Percentiles rank a stretch among this genome's conserved stretches.
phyloP scores from a whole-genome alignment of 2,797 vertebrate species.

The Argentina silus region DNA sequence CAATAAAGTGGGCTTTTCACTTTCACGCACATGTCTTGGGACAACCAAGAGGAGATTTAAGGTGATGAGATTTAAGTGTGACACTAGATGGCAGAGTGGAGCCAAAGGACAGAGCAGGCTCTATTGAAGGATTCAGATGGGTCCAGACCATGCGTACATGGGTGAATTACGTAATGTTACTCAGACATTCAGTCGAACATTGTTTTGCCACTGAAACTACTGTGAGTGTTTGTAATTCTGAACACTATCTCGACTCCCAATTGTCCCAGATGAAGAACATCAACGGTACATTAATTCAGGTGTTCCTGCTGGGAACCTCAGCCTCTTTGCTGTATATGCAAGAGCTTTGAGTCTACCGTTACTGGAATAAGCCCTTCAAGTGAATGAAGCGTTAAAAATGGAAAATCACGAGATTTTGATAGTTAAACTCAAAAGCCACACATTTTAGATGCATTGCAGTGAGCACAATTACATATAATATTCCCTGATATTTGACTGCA shows the following conservation, averaged over 20 bases:
- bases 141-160: constrained; percentile 59
- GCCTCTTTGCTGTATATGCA: background rate
- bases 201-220: constrained; percentile 25
- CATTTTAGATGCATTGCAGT: constrained; percentile 68
- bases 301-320: background rate
- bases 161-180: constrained; percentile 81
- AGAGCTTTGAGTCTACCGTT: background rate
- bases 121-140: constrained; percentile 24
- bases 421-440: constrained; percentile 63
- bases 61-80: constrained; percentile 8
- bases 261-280: background rate
- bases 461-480: constrained; percentile 74
- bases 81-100: constrained; percentile 96
- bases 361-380: background rate
- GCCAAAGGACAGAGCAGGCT: constrained; percentile 68
- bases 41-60: background rate
- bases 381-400: constrained; percentile 53
- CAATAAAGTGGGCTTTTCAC: no score
- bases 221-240: background rate
- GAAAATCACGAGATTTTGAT: constrained; percentile 49
- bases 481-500: constrained; percentile 70
- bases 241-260: background rate
- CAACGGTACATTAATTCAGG: background rate
- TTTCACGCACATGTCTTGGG: background rate
- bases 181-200: constrained; percentile 49